phyloP scores from a whole-genome alignment of 1,140 invertebrate species.

The Calliopsis andreniformis region DNA sequence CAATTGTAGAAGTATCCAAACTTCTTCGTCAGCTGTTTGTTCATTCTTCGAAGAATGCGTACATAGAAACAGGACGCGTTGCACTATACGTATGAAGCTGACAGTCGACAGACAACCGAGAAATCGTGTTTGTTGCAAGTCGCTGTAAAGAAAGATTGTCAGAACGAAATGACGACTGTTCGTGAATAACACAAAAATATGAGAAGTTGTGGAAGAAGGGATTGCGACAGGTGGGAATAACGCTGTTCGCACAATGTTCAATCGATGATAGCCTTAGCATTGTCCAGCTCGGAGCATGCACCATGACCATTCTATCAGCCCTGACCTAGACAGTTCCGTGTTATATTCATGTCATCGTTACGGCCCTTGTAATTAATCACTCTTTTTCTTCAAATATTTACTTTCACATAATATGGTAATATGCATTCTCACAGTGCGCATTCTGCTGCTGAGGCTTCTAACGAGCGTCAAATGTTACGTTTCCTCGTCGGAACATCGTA shows the following conservation, averaged over 20 bases:
- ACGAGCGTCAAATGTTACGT: not conserved
- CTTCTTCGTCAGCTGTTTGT: too few relatives aligned
- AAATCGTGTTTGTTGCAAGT: too few relatives aligned
- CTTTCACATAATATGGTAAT: too few relatives aligned
- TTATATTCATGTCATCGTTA: not conserved
- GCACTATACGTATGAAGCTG: too few relatives aligned
- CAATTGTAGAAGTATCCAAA: too few relatives aligned
- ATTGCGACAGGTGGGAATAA: conserved; percentile 40
- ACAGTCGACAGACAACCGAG: too few relatives aligned
- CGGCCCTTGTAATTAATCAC: not conserved
- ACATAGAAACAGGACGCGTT: too few relatives aligned
- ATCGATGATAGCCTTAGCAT: conserved; percentile 41
- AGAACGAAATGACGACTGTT: not conserved
- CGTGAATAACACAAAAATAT: not conserved
- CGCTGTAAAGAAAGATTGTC: too few relatives aligned
- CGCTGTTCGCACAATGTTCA: conserved; percentile 16
- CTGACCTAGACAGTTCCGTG: conserved; percentile 16
- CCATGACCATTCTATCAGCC: conserved; percentile 37
- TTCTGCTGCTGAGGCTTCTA: not conserved
- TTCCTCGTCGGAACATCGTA: not conserved
- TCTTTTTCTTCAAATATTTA: not conserved
- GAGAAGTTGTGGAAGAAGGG: too few relatives aligned
- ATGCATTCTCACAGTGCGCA: too few relatives aligned
- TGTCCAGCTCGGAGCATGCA: conserved; percentile 13
- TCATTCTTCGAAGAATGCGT: too few relatives aligned